These are phyloP conservation scores for Silurus asotus DNA, from an alignment of 2,113 vertebrate species.

Conservation along the genomic window DNA sequence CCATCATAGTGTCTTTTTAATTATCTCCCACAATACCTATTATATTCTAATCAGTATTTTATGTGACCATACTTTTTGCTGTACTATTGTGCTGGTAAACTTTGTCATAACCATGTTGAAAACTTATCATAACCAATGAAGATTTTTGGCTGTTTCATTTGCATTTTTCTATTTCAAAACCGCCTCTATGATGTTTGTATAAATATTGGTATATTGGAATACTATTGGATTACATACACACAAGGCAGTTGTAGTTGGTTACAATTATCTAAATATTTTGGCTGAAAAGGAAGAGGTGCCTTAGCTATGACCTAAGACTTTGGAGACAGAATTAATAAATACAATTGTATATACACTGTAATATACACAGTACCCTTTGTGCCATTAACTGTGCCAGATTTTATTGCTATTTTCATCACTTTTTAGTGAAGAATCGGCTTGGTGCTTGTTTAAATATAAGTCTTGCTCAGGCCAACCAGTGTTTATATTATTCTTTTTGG, in stretches of 20 bases:
- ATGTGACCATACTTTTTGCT: not conserved
- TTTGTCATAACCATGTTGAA: not conserved
- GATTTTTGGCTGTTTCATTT: not conserved
- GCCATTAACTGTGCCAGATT: not conserved
- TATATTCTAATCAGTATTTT: not conserved
- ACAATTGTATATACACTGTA: too few relatives aligned
- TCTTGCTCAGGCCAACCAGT: not conserved
- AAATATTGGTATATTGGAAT: not conserved
- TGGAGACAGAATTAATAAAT: not conserved
- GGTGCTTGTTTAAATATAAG: not conserved
- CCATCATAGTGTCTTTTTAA: not conserved
- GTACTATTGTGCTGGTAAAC: not conserved
- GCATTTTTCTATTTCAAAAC: not conserved
- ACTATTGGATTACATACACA: not conserved
- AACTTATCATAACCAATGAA: not conserved
- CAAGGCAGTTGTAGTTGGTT: not conserved
- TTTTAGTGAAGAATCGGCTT: not conserved
- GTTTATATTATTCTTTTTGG: conserved; percentile 9
- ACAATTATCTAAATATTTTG: not conserved
- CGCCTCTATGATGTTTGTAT: not conserved
- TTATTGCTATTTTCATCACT: conserved; percentile 5
- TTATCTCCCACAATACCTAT: not conserved
- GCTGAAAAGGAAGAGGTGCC: not conserved
- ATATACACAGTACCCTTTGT: not conserved
- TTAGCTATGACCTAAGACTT: not conserved